These are phyloP conservation scores for Turritopsis rubra DNA, from an alignment of 30 jellyfish, hydroid and myxozoan genomes.

Conservation along the genomic window DNA sequence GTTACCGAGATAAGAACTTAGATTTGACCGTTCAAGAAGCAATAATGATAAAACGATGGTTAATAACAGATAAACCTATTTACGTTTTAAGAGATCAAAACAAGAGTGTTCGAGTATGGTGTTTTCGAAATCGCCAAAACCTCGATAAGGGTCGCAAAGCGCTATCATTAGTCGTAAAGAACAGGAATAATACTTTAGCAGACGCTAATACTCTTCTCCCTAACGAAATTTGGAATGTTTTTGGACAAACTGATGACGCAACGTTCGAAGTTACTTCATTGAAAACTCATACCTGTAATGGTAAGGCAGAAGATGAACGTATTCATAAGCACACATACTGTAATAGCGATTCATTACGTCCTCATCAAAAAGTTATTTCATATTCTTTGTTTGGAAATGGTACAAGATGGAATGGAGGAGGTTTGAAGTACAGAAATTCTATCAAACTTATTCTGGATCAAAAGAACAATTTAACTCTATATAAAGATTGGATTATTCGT, in stretches of 20 bases:
- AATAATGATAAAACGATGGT: background rate
- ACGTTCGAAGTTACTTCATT: background rate
- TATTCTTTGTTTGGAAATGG: background rate
- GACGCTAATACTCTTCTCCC: background rate
- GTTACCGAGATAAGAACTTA: background rate
- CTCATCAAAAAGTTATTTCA: background rate
- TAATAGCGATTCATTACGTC: background rate
- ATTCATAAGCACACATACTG: background rate
- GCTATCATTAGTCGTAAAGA: background rate
- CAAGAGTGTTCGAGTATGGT: slow-evolving; percentile 7
- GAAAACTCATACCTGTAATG: background rate
- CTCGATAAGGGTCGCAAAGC: background rate
- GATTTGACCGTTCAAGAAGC: background rate
- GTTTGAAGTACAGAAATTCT: background rate
- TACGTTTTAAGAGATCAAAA: background rate
- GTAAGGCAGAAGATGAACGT: background rate
- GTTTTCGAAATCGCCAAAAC: background rate
- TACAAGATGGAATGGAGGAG: background rate
- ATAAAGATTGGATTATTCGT: background rate
- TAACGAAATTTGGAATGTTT: background rate
- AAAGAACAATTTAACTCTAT: background rate
- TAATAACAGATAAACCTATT: background rate
- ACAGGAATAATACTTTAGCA: background rate
- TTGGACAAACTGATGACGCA: background rate
- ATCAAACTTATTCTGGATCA: background rate